Evolutionary conservation across 2,797 vertebrate genomes (phyloP).

Genomic region (Schizopygopsis malacanthus): DNA sequence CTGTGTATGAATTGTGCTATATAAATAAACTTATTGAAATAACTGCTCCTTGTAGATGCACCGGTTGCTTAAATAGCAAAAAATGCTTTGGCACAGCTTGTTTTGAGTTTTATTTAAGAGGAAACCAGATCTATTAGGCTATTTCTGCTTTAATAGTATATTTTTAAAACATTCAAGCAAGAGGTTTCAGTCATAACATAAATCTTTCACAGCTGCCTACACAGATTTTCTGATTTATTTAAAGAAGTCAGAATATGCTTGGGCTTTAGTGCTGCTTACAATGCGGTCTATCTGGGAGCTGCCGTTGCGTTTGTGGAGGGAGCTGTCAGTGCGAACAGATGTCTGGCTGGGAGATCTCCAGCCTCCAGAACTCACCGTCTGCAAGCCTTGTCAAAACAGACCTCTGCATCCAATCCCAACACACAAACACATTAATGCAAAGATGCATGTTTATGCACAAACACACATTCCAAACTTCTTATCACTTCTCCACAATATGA

Average conservation of each 20-base stretch:
- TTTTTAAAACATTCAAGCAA: conserved; percentile 25
- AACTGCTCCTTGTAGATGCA: neutral
- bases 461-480: conserved; percentile 12
- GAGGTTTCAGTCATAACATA: conserved; percentile 53
- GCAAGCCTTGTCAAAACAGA: conserved; percentile 34
- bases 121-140: neutral
- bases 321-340: conserved; percentile 40
- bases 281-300: conserved; percentile 69
- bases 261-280: conserved; percentile 59
- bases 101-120: conserved; percentile 16
- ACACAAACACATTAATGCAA: conserved; percentile 22
- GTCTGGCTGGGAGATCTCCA: conserved; percentile 38
- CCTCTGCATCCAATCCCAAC: neutral
- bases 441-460: conserved; percentile 15
- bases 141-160: neutral
- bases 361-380: conserved; percentile 27
- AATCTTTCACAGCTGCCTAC: conserved; percentile 45
- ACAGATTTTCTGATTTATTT: conserved; percentile 72
- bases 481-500: conserved; percentile 20
- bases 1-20: too few relatives aligned
- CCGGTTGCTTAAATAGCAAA: neutral
- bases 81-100: neutral
- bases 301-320: conserved; percentile 51
- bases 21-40: neutral
- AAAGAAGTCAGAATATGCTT: conserved; percentile 64